Base-by-base conservation (phyloP, 2,113 vertebrate species). In the Cricetomys ansorgei region DNA sequence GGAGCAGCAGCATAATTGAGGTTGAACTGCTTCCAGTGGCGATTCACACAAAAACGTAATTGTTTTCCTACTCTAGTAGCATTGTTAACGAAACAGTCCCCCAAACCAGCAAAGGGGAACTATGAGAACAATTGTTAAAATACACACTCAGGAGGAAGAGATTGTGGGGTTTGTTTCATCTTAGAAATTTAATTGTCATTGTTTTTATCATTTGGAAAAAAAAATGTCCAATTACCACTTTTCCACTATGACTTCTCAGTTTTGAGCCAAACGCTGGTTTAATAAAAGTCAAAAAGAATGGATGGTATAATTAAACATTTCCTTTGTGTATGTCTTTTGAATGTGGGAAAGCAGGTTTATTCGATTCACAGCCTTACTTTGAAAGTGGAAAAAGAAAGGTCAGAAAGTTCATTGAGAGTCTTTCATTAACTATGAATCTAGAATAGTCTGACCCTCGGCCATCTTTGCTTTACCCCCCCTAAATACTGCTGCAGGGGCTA, bases 281-380 rank as follows among this genome's bases (percentile, higher is more conserved):
- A 94, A 70, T 50, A 75, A 77, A 29, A 64, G 55, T 65, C 79
- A 85, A 70, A 57, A 27, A 70, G 62, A 57, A 37, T 34, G 25
- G 1, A 3, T 79, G 65, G 5, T 88, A 2, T 81, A 94, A 94
- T 91, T 94, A 67, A 77, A 59, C 45, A 88, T 93, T 94, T 69
- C 11, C 62, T 83, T 93, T 25, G 73, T 16, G 43, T 90, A 0
- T 85, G 7, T 88, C 75, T 88, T 65, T 91, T 93, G 84, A 90
- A 59, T 91, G 69, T 21, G 64, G 91, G 83, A 97, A 92, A 98
- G 92, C 85, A 96, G 67, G 92, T 87, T 98, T 92, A 84, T 93
- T 91, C 55, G 86, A 27, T 83, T 97, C 34, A 95, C 50, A 65
- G 64, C 57, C 75, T 97, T 96, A 96, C 91, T 96, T 93, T 97